Evolutionary conservation across 2,113 vertebrate species (phyloP), one percentile per base, ranked within the genome.

Genomic region (Chaetura pelagica): DNA sequence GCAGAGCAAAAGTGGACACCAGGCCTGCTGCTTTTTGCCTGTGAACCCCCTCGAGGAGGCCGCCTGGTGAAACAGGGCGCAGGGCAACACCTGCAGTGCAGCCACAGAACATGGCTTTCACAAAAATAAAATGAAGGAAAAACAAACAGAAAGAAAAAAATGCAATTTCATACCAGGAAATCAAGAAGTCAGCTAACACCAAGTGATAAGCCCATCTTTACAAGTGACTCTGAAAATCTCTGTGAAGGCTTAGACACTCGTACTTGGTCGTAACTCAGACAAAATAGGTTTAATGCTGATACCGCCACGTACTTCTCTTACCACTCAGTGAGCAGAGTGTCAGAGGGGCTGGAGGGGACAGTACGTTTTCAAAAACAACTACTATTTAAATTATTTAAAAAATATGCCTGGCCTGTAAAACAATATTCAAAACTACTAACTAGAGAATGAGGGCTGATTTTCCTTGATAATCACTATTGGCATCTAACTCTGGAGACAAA

Each of bases 1-100:
- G 81, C 61, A 87, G 66, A 89, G 57, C 62, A 74, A 55, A 63
- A 22, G 64, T 15, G 3, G 77, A 49, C 2, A 0, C 46, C 29
- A 42, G 52, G 38, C 2, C 19, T 63, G 87, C 61, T 69, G 68
- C 57, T 54, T 38, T 72, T 4, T 48, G 55, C 49, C 51, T 2
- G 49, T 40, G 76, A 90, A 44, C 57, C 55, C 54, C 7, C 32
- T 19, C 1, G 0, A 7, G 0, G 2, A 55, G 44, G 77, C 12
- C 7, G 2, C 51, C 72, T 9, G 17, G 0, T 7, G 67, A 30
- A 38, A 48, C 8, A 1, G 0, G n/a, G 19, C 2, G 0, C 74
- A 4, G 52, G 2, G 58, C 42, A 12, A 59, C 0, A 29, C 52
- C 63, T 24, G 51, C 4, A 0, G 34, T 1, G 27, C 84, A 3